Evolutionary conservation across 2,113 vertebrate species (phyloP).

Genomic region (Eidolon helvum): DNA sequence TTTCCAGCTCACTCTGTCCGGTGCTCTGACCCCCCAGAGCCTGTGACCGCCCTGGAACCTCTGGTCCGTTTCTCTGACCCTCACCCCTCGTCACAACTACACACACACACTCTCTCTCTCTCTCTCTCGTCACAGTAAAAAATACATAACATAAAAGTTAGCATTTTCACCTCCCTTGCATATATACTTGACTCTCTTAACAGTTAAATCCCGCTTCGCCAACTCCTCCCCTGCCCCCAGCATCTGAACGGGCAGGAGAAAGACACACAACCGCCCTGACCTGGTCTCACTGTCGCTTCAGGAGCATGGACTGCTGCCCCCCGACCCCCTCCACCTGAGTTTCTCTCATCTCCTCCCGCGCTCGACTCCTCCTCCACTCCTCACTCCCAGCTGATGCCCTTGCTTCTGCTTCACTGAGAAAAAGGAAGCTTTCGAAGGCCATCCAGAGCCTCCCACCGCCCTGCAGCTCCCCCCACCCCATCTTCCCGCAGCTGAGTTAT

Average conservation of each 20-base stretch:
- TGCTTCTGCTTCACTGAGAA: not conserved
- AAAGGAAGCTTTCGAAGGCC: not conserved
- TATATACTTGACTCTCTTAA: not conserved
- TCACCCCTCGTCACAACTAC: not conserved
- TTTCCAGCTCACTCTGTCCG: not conserved
- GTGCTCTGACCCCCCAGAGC: not conserved
- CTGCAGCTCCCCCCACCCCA: not conserved
- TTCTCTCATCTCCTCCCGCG: not conserved
- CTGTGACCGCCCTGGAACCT: not conserved
- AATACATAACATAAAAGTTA: not conserved
- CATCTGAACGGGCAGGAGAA: not conserved
- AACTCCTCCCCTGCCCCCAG: not conserved
- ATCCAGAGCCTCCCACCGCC: not conserved
- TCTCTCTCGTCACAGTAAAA: not conserved
- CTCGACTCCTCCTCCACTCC: not conserved
- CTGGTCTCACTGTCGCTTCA: not conserved
- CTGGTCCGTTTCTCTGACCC: not conserved
- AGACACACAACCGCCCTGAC: rapidly evolving
- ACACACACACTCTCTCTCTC: not conserved
- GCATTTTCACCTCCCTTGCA: not conserved
- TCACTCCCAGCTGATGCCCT: not conserved
- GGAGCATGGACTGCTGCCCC: not conserved
- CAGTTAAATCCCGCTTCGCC: not conserved
- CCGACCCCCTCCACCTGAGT: too few species aligned
- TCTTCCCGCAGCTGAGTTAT: not conserved